Evolutionary conservation across 2,113 vertebrate genomes (phyloP), one percentile per base, ranked within the genome.

Genomic region (Burhinus oedicnemus): DNA sequence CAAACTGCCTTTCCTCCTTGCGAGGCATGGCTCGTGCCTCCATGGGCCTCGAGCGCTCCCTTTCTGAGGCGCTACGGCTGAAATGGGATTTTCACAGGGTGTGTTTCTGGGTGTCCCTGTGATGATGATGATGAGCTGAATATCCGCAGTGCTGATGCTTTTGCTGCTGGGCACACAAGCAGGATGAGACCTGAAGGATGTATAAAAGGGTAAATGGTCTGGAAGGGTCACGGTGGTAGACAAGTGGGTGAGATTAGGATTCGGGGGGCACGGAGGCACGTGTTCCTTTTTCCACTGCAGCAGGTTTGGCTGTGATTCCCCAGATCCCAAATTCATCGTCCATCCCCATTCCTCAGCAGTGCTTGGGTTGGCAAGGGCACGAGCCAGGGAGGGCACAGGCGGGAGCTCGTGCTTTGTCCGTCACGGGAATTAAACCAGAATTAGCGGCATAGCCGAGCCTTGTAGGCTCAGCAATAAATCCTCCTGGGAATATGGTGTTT

Each of bases 141-240:
- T 11, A 17, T 11, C 20, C 29, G 3, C 36, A 7, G n/a, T 3
- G 36, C 47, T 15, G 47, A 5, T 12, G 32, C 32, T 83, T 69
- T 51, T n/a, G 47, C 29, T 14, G 29, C 54, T 1, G 1, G 52
- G 22, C 34, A 8, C 1, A 3, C 0, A 1, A 38, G 27, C 11
- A n/a, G 34, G 34, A 6, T 26, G 65, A 62, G 58, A 12, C 9
- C 8, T 3, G n/a, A 61, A n/a, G 27, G 61, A 4, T 22, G 30
- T 14, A 9, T 17, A 8, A 21, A 40, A 54, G 60, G 45, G 15
- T 61, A 25, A 32, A 23, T 9, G 58, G 36, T 11, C 36, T 81
- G 85, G 85, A 61, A 66, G 83, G 34, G 47, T 74, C 15, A 4
- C 0, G 0, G 42, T 45, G 65, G 18, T 34, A n/a, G 36, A 23